Evolutionary conservation across 1,140 invertebrate genomes (phyloP), one percentile per base, ranked within the genome.

Genomic region (Plutomurus gul): DNA sequence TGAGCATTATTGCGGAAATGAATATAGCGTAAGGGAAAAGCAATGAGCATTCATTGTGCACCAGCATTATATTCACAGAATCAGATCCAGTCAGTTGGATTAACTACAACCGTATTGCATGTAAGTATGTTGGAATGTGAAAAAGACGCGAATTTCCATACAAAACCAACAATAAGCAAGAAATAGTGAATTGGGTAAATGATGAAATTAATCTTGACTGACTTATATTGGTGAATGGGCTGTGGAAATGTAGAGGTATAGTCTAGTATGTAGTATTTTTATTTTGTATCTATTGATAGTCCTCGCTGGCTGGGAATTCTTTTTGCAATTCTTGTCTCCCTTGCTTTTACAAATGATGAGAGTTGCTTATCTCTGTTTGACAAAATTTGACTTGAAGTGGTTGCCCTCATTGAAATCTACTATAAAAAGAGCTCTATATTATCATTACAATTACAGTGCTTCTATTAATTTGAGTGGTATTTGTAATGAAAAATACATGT

Each of bases 381-480:
- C 30, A 30, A 65, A 30, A 65, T 25, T 36, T 30, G 56, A 36
- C 30, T 65, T 65, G 27, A 65, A 65, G 30, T 65, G 56, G 25
- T 65, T 65, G 56, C 56, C 36, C 56, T 65, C 56, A 65, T 65
- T 65, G 27, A 65, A 65, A 33, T 65, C 56, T 65, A 65, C 30
- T 36, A 3, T 43, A 13, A 36, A 33, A 65, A 65, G 56, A 65
- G 16, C 4, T 30, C 56, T 30, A 65, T 27, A 65, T 65, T 30
- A 27, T 65, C 39, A 10, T n/a, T 43, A 10, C 56, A 65, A 65
- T 65, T n/a, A n/a, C 56, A 65, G 30, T 65, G 36, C n/a, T 65
- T 36, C 56, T 36, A 65, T 65, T 65, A 25, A 65, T 65, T 6
- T 65, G 27, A 65, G n/a, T n/a, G n/a, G n/a, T n/a, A n/a, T n/a